Evolutionary conservation across 2,888 invertebrate genomes (phyloP).

Genomic region (Hypomecis punctinalis): DNA sequence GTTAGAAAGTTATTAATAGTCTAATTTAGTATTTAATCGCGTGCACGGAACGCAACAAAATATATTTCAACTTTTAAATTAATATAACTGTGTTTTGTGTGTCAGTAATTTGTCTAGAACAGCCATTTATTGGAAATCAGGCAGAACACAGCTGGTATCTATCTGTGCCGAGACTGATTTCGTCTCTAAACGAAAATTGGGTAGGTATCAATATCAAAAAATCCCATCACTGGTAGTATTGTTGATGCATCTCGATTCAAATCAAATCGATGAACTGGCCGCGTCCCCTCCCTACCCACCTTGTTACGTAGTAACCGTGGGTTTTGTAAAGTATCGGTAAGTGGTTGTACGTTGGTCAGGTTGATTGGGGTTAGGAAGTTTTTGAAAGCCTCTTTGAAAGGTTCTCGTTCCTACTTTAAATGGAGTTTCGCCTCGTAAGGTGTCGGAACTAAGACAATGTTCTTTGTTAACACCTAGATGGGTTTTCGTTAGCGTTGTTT

Average conservation of each 20-base stretch:
- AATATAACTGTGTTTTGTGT: too few relatives aligned
- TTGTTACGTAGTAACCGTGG: conserved; percentile 34
- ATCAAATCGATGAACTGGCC: not conserved
- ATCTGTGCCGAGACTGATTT: too few relatives aligned
- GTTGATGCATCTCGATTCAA: not conserved
- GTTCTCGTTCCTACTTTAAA: conserved; percentile 37
- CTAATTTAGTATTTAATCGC: too few relatives aligned
- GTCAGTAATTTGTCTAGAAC: too few relatives aligned
- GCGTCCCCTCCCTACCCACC: conserved; percentile 28
- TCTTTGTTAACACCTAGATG: conserved; percentile 31
- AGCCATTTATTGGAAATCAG: too few relatives aligned
- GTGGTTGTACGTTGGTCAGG: conserved; percentile 45
- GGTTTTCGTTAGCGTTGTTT: conserved; percentile 25
- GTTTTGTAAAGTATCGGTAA: conserved; percentile 41
- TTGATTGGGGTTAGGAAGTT: conserved; percentile 48
- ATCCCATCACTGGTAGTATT: too few relatives aligned
- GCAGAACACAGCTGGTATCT: too few relatives aligned
- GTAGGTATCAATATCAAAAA: too few relatives aligned
- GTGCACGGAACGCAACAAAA: too few relatives aligned
- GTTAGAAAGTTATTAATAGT: too few relatives aligned
- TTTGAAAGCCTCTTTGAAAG: conserved; percentile 42
- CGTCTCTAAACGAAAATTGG: too few relatives aligned
- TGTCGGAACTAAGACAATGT: conserved; percentile 42
- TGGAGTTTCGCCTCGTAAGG: conserved; percentile 39
- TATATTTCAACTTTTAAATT: too few relatives aligned